Percentiles rank a stretch among this genome's conserved stretches.
These are phyloP conservation scores for Papilio helenus DNA, from an alignment of 1,140 invertebrate species.

Conservation along the genomic window DNA sequence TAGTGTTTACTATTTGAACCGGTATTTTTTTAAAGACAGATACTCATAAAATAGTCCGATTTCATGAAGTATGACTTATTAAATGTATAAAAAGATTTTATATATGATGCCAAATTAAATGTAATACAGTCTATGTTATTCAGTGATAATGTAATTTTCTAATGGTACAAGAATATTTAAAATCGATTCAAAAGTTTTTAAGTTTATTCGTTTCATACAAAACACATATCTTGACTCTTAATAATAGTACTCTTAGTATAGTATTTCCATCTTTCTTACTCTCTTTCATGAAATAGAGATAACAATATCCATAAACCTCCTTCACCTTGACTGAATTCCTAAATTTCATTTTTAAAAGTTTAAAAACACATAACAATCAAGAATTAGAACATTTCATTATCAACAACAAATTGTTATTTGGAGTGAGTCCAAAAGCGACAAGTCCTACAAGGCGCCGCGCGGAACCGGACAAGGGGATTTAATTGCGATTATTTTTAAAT, in stretches of 20 bases:
- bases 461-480: background rate
- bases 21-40: background rate
- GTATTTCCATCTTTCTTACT: too few relatives aligned
- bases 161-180: too few relatives aligned
- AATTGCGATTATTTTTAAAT: constrained; percentile 8
- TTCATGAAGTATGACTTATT: too few relatives aligned
- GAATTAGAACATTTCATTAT: background rate
- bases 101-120: too few relatives aligned
- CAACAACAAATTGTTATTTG: constrained; percentile 6
- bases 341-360: background rate
- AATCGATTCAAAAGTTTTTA: too few relatives aligned
- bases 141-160: too few relatives aligned
- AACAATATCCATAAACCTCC: background rate
- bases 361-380: background rate
- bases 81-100: too few relatives aligned
- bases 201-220: too few relatives aligned
- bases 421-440: background rate
- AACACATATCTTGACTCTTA: too few relatives aligned
- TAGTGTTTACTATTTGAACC: background rate
- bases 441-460: background rate
- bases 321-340: background rate
- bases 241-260: too few relatives aligned
- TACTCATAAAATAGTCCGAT: background rate
- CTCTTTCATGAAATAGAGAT: too few relatives aligned
- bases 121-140: too few relatives aligned